Conservation (phyloP, 2,797 vertebrate species). For the Acridotheres tristis region DNA sequence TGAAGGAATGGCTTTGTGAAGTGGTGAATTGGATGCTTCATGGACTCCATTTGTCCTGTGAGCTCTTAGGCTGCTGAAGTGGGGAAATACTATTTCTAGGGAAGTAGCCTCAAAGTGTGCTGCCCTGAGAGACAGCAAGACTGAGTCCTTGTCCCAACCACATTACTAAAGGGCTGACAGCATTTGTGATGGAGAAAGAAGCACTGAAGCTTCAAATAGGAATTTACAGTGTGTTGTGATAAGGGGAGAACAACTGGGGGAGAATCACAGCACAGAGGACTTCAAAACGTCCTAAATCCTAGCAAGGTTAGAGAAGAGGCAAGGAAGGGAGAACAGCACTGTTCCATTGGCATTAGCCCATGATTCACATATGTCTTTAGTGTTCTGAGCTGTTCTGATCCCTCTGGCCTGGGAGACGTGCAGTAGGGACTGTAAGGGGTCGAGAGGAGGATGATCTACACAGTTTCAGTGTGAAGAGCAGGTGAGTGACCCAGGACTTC, state of each 20-base stretch:
- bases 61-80: background rate
- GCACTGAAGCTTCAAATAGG: background rate
- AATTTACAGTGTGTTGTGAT: background rate
- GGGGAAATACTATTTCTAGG: background rate
- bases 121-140: background rate
- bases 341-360: background rate
- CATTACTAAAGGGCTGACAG: background rate
- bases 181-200: background rate
- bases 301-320: background rate
- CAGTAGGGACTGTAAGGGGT: background rate
- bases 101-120: background rate
- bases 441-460: fast-evolving
- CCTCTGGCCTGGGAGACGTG: background rate
- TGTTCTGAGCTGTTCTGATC: background rate
- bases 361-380: background rate
- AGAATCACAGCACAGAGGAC: background rate
- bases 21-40: background rate
- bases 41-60: background rate
- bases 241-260: background rate
- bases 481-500: background rate
- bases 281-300: background rate
- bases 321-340: background rate
- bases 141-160: background rate
- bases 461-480: background rate
- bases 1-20: background rate